These are phyloP conservation scores for Neogobius melanostomus DNA, from an alignment of 2,113 vertebrate genomes.

Conservation along the genomic window DNA sequence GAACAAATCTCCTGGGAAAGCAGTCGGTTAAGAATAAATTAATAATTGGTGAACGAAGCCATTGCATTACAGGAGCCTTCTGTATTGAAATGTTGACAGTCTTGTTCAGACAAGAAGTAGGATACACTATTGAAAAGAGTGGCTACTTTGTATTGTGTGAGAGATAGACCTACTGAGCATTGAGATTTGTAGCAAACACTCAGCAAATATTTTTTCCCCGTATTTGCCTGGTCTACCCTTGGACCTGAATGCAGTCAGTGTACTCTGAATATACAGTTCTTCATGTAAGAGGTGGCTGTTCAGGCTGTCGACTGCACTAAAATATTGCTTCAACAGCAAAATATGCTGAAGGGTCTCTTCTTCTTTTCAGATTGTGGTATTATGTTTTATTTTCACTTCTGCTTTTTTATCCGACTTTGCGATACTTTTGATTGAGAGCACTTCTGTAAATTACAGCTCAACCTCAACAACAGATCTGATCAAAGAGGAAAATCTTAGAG, in stretches of 20 bases:
- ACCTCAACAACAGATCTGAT: slow-evolving; percentile 73
- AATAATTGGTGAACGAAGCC: too few relatives aligned
- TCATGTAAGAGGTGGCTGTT: slow-evolving; percentile 9
- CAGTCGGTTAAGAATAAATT: too few relatives aligned
- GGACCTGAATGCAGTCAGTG: slow-evolving; percentile 63
- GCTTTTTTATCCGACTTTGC: slow-evolving; percentile 1
- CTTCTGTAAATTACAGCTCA: slow-evolving; percentile 61
- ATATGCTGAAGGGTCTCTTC: background rate
- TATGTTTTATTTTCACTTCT: slow-evolving; percentile 44
- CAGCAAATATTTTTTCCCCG: background rate
- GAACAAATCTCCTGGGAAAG: background rate
- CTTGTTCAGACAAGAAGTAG: too few relatives aligned
- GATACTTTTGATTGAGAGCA: background rate
- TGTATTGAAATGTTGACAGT: too few relatives aligned
- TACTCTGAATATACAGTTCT: slow-evolving; percentile 20
- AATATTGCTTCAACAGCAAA: slow-evolving; percentile 3
- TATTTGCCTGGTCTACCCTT: slow-evolving; percentile 48
- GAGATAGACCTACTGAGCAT: background rate
- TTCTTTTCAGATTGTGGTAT: background rate
- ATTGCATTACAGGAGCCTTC: too few relatives aligned
- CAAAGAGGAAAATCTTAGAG: slow-evolving; percentile 80
- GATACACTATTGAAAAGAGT: background rate
- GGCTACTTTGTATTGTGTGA: background rate
- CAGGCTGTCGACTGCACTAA: background rate
- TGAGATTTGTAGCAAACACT: background rate